These are phyloP conservation scores for Onychostruthus taczanowskii DNA, from an alignment of 2,113 vertebrate genomes.

Conservation along the genomic window DNA sequence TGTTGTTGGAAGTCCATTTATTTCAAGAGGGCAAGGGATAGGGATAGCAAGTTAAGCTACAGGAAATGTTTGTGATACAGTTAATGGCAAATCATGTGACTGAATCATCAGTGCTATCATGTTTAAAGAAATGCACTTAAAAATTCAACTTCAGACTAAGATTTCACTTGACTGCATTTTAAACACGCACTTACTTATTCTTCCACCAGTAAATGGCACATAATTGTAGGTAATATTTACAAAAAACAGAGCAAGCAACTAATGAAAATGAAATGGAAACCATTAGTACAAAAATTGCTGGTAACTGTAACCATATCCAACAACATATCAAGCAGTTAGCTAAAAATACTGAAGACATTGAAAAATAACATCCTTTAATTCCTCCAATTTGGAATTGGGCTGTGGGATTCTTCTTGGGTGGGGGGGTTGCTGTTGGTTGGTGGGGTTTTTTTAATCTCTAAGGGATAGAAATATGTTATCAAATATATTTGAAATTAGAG, in stretches of 20 bases:
- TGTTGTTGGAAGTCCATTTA: slow-evolving; percentile 68
- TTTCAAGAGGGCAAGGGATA: slow-evolving; percentile 59
- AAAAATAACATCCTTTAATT: neutral
- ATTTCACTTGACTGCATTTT: slow-evolving; percentile 50
- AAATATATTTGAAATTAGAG: neutral
- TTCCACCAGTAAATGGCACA: slow-evolving; percentile 52
- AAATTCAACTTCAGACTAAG: slow-evolving; percentile 42
- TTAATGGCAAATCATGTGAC: slow-evolving; percentile 53
- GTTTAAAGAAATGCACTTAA: slow-evolving; percentile 54
- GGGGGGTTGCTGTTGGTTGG: too few relatives aligned
- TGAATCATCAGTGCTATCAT: slow-evolving; percentile 33
- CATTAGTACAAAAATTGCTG: neutral
- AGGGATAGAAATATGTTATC: neutral
- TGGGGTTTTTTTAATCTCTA: neutral
- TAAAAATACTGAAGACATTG: neutral
- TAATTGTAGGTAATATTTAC: slow-evolving; percentile 58
- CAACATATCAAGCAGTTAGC: neutral
- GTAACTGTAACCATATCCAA: neutral
- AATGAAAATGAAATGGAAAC: slow-evolving; percentile 34
- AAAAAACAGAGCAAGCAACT: slow-evolving; percentile 48
- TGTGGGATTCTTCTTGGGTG: neutral
- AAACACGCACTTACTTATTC: slow-evolving; percentile 26
- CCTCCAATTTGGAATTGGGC: neutral
- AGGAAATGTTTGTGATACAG: slow-evolving; percentile 49
- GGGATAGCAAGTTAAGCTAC: slow-evolving; percentile 23